phyloP scores from a whole-genome alignment of 2,888 invertebrate genomes.

The Acanthosepion esculentum region DNA sequence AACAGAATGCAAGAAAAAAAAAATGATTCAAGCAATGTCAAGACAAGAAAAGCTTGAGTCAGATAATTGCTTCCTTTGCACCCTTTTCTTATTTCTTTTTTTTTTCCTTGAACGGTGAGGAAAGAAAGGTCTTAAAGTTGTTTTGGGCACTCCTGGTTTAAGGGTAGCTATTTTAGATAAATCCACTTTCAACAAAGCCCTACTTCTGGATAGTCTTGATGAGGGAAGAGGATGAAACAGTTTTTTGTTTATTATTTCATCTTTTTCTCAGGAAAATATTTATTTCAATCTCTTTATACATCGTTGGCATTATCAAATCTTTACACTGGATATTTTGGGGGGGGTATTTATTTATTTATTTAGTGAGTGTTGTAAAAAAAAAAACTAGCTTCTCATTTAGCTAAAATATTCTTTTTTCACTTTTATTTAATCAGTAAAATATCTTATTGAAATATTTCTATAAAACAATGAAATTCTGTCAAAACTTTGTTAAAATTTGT shows the following conservation, averaged over 20 bases:
- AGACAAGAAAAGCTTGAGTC: background rate
- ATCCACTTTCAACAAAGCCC: background rate
- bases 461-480: background rate
- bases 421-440: background rate
- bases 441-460: background rate
- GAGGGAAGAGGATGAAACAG: background rate
- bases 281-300: background rate
- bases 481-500: background rate
- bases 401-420: background rate
- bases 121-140: background rate
- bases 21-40: background rate
- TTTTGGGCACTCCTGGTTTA: background rate
- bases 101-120: background rate
- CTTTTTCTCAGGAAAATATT: background rate
- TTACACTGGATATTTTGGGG: background rate
- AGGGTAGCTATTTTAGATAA: background rate
- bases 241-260: background rate
- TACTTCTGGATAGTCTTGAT: background rate
- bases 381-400: background rate
- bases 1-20: background rate
- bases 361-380: background rate
- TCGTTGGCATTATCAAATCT: background rate
- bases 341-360: background rate
- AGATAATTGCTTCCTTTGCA: background rate
- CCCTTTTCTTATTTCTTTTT: background rate